Percentiles rank a stretch among this genome's conserved stretches.
Evolutionary conservation across 2,888 invertebrate species (phyloP).

Genomic region (Thymelicus acteon): DNA sequence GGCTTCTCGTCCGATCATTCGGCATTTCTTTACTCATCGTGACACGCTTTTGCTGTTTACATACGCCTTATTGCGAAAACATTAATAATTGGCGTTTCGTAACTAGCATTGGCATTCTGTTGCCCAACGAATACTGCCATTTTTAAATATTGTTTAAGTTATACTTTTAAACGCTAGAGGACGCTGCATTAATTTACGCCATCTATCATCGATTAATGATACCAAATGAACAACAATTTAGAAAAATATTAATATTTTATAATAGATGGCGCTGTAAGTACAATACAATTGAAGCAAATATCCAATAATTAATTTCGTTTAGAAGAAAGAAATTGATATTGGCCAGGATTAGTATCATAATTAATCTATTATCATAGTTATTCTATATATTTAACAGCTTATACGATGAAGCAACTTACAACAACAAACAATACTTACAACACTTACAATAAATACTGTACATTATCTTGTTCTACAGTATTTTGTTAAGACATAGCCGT

Average conservation of each 20-base stretch:
- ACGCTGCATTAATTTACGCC: not conserved
- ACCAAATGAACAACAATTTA: not conserved
- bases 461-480: too few relatives aligned
- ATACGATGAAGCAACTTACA: too few relatives aligned
- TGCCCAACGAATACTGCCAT: conserved; percentile 15
- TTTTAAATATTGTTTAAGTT: not conserved
- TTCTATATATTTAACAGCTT: too few relatives aligned
- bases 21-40: conserved; percentile 36
- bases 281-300: not conserved
- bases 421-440: too few relatives aligned
- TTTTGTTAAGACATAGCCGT: not conserved
- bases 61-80: conserved; percentile 39
- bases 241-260: not conserved
- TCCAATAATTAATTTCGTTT: too few relatives aligned
- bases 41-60: conserved; percentile 40
- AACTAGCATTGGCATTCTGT: conserved; percentile 27
- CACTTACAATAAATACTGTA: too few relatives aligned
- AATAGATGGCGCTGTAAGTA: not conserved
- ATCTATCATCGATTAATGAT: not conserved
- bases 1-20: conserved; percentile 18
- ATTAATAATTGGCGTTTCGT: conserved; percentile 41
- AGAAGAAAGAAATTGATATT: too few relatives aligned
- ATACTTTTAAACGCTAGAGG: not conserved
- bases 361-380: too few relatives aligned
- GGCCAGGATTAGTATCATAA: too few relatives aligned